These are phyloP conservation scores for Pangasius macronema DNA, from an alignment of 2,797 vertebrate genomes.

Conservation along the genomic window DNA sequence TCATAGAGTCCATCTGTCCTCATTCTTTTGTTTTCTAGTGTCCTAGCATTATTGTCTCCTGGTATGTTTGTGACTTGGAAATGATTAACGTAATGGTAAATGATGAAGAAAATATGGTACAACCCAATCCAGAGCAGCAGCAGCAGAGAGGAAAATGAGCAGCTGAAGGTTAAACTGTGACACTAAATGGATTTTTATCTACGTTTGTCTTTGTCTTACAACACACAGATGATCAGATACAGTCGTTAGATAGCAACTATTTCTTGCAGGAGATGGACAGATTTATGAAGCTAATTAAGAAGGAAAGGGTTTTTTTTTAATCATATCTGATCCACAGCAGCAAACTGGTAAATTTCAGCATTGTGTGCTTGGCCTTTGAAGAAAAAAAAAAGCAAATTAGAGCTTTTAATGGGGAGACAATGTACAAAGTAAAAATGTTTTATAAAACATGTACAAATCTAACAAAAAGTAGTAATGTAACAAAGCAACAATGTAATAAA, in stretches of 20 bases:
- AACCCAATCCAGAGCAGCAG: not conserved
- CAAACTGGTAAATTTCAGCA: not conserved
- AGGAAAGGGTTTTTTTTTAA: slow-evolving; percentile 49
- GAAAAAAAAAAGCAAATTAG: not conserved
- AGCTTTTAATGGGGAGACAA: not conserved
- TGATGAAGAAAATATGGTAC: not conserved
- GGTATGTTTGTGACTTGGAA: not conserved
- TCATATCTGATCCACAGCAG: not conserved
- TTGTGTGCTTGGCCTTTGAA: not conserved
- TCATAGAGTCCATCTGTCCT: not conserved
- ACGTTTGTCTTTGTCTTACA: slow-evolving; percentile 56
- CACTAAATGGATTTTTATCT: slow-evolving; percentile 8
- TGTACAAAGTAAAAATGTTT: not conserved
- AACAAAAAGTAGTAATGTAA: not conserved
- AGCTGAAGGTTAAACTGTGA: not conserved
- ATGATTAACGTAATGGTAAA: not conserved
- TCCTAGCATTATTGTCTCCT: not conserved
- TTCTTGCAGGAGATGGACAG: slow-evolving; percentile 63
- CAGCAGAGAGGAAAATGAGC: not conserved
- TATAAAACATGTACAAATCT: not conserved
- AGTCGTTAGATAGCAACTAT: slow-evolving; percentile 58
- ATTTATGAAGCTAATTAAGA: slow-evolving; percentile 70
- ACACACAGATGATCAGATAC: slow-evolving; percentile 68
- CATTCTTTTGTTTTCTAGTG: not conserved
- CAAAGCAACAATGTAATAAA: not conserved